Evolutionary conservation across 37 sponge, comb jelly and placozoan species (phyloP).

Genomic region (Theonella swinhoei): DNA sequence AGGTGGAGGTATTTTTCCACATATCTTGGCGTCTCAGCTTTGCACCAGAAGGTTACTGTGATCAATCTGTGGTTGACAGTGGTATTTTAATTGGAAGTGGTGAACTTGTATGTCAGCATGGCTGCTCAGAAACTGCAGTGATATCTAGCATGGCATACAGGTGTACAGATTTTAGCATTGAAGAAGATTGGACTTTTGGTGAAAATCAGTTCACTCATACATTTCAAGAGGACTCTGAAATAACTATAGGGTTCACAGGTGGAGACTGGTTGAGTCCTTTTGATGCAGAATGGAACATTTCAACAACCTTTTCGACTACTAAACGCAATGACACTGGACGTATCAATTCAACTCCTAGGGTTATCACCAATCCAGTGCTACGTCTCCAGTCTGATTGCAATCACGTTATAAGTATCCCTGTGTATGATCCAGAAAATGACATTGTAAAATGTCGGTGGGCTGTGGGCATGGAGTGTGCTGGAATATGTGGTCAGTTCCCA

Average conservation of each 20-base stretch:
- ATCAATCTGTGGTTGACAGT: not conserved
- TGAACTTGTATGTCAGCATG: conserved; percentile 3
- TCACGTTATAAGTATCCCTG: conserved; percentile 39
- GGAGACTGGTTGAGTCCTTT: no score
- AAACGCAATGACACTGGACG: conserved; percentile 59
- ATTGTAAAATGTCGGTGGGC: conserved; percentile 51
- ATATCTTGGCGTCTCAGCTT: conserved; percentile 17
- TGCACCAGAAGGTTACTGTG: not conserved
- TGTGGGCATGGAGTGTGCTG: conserved; percentile 36
- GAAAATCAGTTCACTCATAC: not conserved
- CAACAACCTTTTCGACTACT: no score
- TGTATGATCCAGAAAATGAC: conserved; percentile 45
- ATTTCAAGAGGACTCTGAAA: no score
- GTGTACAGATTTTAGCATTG: conserved; percentile 45
- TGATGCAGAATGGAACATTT: no score
- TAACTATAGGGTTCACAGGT: no score
- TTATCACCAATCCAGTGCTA: conserved; percentile 46
- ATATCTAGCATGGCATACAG: no score
- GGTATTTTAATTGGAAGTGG: conserved; percentile 4
- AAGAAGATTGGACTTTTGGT: conserved; percentile 61
- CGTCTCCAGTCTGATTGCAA: conserved; percentile 51
- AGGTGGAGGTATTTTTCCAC: conserved; percentile 23
- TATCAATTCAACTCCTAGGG: conserved; percentile 65
- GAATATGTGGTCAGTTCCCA: conserved; percentile 47
- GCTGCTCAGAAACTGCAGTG: conserved; percentile 33